Percentiles rank a stretch among this genome's conserved stretches.
Evolutionary conservation across 2,888 invertebrate species (phyloP).

Genomic region (Sphaeridia pumilis): DNA sequence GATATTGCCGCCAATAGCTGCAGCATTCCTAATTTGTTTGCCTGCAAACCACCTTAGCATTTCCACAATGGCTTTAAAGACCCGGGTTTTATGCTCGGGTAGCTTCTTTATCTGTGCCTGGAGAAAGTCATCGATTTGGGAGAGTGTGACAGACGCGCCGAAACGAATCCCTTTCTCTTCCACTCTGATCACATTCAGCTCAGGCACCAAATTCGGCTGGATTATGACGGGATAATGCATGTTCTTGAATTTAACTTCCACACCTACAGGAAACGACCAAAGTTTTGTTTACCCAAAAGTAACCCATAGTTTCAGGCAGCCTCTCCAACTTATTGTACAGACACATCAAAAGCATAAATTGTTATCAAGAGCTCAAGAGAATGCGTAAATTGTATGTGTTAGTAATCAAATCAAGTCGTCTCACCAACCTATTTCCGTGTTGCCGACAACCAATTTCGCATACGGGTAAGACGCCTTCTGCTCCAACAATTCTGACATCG

Average conservation of each 20-base stretch:
- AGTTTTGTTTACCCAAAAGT: not conserved
- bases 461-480: constrained; percentile 55
- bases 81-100: constrained; percentile 48
- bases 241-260: constrained; percentile 86
- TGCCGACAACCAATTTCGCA: constrained; percentile 73
- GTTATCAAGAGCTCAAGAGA: too few relatives aligned
- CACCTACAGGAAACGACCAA: constrained; percentile 46
- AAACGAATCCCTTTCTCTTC: constrained; percentile 52
- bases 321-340: too few relatives aligned
- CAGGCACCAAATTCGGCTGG: constrained; percentile 55
- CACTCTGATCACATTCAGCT: constrained; percentile 51
- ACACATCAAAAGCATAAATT: too few relatives aligned
- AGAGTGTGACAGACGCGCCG: constrained; percentile 68
- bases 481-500: constrained; percentile 50
- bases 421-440: constrained; percentile 66
- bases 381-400: not conserved
- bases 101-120: constrained; percentile 20
- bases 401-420: constrained; percentile 24
- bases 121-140: constrained; percentile 51
- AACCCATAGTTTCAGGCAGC: not conserved
- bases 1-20: constrained; percentile 82
- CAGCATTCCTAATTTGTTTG: constrained; percentile 57
- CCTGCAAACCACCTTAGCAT: constrained; percentile 95
- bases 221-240: constrained; percentile 67
- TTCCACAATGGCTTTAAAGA: constrained; percentile 58